phyloP scores from a whole-genome alignment of 2,797 vertebrate genomes.

The Neoniphon sammara region DNA sequence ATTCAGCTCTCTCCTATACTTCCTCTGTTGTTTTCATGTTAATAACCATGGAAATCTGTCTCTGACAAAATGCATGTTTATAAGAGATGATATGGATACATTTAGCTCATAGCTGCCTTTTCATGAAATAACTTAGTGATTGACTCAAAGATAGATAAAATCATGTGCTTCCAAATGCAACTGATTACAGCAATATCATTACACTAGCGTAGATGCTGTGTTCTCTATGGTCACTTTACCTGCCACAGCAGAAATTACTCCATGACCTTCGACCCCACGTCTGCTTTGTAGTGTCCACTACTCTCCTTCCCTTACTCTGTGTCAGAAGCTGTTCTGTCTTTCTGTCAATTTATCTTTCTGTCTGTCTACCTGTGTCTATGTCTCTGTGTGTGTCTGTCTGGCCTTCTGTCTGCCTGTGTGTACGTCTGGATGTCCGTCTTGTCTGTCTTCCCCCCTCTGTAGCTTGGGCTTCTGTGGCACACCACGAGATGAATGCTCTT shows the following conservation, averaged over 20 bases:
- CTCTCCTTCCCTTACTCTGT: slow-evolving; percentile 74
- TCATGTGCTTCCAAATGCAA: not conserved
- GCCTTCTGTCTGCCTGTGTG: slow-evolving; percentile 62
- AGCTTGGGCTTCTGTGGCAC: slow-evolving; percentile 86
- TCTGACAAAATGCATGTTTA: slow-evolving; percentile 11
- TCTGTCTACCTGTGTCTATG: slow-evolving; percentile 79
- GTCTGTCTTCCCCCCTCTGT: slow-evolving; percentile 82
- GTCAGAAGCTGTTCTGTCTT: slow-evolving; percentile 75
- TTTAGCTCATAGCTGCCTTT: not conserved
- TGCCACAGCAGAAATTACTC: slow-evolving; percentile 28
- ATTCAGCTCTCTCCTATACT: slow-evolving; percentile 21
- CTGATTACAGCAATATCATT: not conserved
- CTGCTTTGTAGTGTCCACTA: slow-evolving; percentile 17
- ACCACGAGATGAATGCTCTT: slow-evolving; percentile 87
- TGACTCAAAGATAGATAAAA: slow-evolving; percentile 6
- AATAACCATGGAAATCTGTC: slow-evolving; percentile 2
- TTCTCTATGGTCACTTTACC: slow-evolving; percentile 20
- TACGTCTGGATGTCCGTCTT: slow-evolving; percentile 73
- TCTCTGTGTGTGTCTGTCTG: slow-evolving; percentile 73
- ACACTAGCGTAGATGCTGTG: slow-evolving; percentile 5
- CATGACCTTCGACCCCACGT: slow-evolving; percentile 28
- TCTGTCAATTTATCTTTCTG: slow-evolving; percentile 84
- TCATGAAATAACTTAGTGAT: not conserved
- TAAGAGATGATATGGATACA: not conserved
- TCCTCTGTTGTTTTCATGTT: slow-evolving; percentile 34